These are phyloP conservation scores for Ophraella communa DNA, from an alignment of 2,888 invertebrate species.

Conservation along the genomic window DNA sequence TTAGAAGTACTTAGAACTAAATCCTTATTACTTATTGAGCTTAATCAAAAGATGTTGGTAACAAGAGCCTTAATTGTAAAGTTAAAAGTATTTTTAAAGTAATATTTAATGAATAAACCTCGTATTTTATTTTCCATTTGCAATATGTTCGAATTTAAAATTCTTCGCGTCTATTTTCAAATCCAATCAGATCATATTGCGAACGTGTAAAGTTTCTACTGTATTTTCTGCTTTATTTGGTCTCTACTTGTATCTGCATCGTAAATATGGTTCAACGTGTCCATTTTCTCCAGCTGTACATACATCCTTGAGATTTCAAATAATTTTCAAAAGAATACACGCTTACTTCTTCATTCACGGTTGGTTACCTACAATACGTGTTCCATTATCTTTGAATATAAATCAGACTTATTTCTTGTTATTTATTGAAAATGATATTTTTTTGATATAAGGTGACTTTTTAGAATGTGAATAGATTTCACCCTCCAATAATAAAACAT, in stretches of 20 bases:
- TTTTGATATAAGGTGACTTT: too few relatives aligned
- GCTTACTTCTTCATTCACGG: neutral
- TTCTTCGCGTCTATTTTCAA: neutral
- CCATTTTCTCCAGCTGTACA: neutral
- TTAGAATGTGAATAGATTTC: too few relatives aligned
- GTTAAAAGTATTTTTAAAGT: too few relatives aligned
- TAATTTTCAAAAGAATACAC: conserved; percentile 1
- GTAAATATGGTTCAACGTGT: conserved; percentile 4
- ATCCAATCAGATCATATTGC: neutral
- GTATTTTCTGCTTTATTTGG: neutral
- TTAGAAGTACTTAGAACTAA: too few relatives aligned
- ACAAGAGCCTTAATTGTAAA: too few relatives aligned
- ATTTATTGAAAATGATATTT: neutral
- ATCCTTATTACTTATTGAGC: too few relatives aligned
- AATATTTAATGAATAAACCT: neutral
- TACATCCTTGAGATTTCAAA: neutral
- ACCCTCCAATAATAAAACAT: too few relatives aligned
- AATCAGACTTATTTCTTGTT: neutral
- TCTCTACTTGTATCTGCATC: neutral
- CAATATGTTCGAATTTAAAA: neutral
- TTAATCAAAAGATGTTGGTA: too few relatives aligned
- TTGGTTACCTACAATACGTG: conserved; percentile 8
- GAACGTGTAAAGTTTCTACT: neutral
- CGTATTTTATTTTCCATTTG: neutral
- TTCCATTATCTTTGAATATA: neutral